phyloP scores from a whole-genome alignment of 2,113 vertebrate genomes.

The Mesoclemmys tuberculata region DNA sequence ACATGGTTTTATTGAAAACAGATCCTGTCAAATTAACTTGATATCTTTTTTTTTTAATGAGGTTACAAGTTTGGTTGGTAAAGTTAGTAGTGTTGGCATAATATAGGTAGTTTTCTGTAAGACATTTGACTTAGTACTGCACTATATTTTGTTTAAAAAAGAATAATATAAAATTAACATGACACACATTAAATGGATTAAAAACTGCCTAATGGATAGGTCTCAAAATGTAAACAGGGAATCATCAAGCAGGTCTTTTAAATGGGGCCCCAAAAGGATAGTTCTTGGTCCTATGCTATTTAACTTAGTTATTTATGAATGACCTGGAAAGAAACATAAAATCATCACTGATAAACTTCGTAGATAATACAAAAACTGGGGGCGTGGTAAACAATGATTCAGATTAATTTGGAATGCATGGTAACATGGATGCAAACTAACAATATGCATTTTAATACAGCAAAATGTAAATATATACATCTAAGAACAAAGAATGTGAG shows the following conservation, averaged over 20 bases:
- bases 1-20: no score
- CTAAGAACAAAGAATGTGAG: background rate
- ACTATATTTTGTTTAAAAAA: no score
- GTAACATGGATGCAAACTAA: background rate
- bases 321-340: background rate
- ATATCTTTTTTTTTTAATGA: no score
- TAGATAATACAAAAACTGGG: no score
- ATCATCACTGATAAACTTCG: background rate
- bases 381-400: background rate
- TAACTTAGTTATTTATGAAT: background rate
- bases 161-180: no score
- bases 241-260: background rate
- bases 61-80: no score
- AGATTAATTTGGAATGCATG: background rate
- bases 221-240: background rate
- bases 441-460: background rate
- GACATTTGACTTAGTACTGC: no score
- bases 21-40: no score
- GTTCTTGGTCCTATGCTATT: background rate
- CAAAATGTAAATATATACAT: background rate
- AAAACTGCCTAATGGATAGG: background rate
- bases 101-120: no score
- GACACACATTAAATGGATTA: background rate
- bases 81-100: no score
- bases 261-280: background rate